phyloP scores from a whole-genome alignment of 1,140 invertebrate genomes.

The Acromyrmex heyeri region DNA sequence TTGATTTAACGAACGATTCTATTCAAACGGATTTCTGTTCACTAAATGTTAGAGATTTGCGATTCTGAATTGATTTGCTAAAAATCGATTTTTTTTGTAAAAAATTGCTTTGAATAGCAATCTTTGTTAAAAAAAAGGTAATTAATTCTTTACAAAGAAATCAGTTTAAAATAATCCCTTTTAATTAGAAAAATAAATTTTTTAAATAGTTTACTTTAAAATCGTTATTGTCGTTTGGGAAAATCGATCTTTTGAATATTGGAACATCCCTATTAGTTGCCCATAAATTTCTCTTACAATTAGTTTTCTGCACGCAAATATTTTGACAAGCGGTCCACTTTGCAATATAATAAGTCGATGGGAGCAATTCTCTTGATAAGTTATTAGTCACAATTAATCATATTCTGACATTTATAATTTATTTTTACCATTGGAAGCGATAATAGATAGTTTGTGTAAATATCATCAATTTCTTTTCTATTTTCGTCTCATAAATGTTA shows the following conservation, averaged over 20 bases:
- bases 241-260: too few species aligned
- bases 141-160: too few species aligned
- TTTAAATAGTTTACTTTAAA: too few species aligned
- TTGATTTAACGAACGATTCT: conserved; percentile 33
- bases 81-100: too few species aligned
- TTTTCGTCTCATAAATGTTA: neutral
- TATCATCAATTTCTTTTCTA: neutral
- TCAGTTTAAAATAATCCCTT: too few species aligned
- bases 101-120: too few species aligned
- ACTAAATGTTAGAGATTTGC: neutral
- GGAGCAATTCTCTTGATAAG: neutral
- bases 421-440: neutral
- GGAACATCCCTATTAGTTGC: conserved; percentile 3
- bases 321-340: conserved; percentile 23
- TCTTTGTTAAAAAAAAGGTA: too few species aligned
- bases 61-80: too few species aligned
- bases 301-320: neutral
- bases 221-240: too few species aligned
- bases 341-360: conserved; percentile 14
- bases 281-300: neutral
- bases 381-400: neutral
- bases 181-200: too few species aligned
- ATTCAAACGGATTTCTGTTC: conserved; percentile 27
- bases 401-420: neutral
- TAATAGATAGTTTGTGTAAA: neutral